Evolutionary conservation across 2,888 invertebrate species (phyloP).

Genomic region (Epiblema foenella): DNA sequence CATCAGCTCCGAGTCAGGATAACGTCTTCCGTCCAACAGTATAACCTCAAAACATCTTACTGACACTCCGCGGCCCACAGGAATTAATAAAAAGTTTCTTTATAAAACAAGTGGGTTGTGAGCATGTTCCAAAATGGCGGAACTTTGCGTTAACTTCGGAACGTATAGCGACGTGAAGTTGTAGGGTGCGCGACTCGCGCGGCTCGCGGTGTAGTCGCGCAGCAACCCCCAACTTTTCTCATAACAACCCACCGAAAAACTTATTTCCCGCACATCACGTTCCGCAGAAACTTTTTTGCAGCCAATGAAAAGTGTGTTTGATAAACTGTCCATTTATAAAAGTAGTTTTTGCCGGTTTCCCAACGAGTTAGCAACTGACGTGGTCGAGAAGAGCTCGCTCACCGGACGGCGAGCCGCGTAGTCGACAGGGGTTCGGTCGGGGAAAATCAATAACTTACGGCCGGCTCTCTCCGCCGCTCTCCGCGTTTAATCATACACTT

Average conservation of each 20-base stretch:
- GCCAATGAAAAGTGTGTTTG: conserved; percentile 60
- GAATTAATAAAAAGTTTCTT: conserved; percentile 86
- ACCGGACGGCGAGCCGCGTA: conserved; percentile 75
- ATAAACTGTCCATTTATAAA: conserved; percentile 51
- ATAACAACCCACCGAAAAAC: conserved; percentile 70
- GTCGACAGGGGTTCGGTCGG: conserved; percentile 80
- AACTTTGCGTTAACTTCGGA: conserved; percentile 86
- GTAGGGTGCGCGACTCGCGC: conserved; percentile 79
- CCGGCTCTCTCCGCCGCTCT: conserved; percentile 84
- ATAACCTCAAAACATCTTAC: conserved; percentile 85
- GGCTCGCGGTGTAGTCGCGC: conserved; percentile 70
- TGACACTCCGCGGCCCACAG: conserved; percentile 85
- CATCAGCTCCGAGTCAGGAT: conserved; percentile 67
- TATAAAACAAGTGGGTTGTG: conserved; percentile 86
- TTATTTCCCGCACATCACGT: conserved; percentile 61
- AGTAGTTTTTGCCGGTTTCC: conserved; percentile 64
- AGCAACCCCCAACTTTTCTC: conserved; percentile 79
- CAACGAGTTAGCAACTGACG: conserved; percentile 64
- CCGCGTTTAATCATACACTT: conserved; percentile 85
- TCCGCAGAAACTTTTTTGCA: conserved; percentile 58
- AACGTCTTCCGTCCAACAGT: conserved; percentile 74
- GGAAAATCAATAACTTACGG: conserved; percentile 86
- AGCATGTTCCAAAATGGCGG: conserved; percentile 86
- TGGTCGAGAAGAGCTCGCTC: conserved; percentile 62
- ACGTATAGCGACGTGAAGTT: conserved; percentile 84